phyloP scores from a whole-genome alignment of 2,888 invertebrate genomes.

The Tanypteryx hageni region DNA sequence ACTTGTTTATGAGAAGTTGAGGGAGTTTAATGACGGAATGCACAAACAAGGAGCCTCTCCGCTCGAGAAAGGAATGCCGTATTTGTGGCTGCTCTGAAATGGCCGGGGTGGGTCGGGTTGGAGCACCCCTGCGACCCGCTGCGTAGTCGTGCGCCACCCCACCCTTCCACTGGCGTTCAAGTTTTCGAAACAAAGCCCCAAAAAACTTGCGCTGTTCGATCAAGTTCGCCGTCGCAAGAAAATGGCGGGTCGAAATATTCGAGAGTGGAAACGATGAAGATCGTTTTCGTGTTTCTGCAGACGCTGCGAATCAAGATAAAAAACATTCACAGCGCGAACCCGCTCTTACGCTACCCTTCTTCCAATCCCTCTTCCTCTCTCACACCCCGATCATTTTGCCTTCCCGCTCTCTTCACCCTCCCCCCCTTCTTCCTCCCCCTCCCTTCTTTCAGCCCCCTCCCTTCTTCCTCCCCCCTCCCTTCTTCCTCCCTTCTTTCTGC shows the following conservation, averaged over 20 bases:
- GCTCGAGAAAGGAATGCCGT: background rate
- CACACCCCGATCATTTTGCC: background rate
- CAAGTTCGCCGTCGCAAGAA: background rate
- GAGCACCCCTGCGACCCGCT: background rate
- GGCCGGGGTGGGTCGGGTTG: background rate
- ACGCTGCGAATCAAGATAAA: background rate
- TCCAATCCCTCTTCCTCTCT: background rate
- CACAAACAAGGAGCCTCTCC: background rate
- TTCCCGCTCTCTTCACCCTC: background rate
- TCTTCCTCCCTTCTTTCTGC: background rate
- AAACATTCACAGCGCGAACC: background rate
- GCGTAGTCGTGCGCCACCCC: too few relatives aligned
- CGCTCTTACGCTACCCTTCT: slow-evolving; percentile 6
- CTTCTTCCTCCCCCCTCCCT: background rate
- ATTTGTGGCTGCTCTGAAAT: background rate
- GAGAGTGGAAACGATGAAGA: background rate
- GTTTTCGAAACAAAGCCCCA: too few relatives aligned
- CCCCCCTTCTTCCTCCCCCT: too few relatives aligned
- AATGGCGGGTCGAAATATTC: background rate
- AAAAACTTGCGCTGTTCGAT: too few relatives aligned
- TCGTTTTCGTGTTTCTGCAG: background rate
- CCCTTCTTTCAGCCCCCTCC: background rate
- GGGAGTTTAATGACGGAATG: background rate
- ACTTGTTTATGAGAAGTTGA: background rate
- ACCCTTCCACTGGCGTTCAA: too few relatives aligned